Evolutionary conservation across 1,140 invertebrate genomes (phyloP).

Genomic region (Apis mellifera): Amel_HAv3.1 CM009932.2:13205001-13205500

Average conservation of each 20-base stretch:
- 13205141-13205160: constrained; percentile 51
- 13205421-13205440: not conserved
- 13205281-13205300: not conserved
- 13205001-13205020: constrained; percentile 34
- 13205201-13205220: not conserved
- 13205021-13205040: constrained; percentile 65
- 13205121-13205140: constrained; percentile 58
- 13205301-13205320: too few species aligned
- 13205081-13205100: constrained; percentile 56
- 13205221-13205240: not conserved
- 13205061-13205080: constrained; percentile 67
- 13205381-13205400: not conserved
- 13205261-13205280: constrained; percentile 2
- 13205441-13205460: not conserved
- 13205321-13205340: too few species aligned
- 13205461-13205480: not conserved
- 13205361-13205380: not conserved
- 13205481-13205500: too few species aligned
- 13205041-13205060: constrained; percentile 73
- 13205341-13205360: not conserved
- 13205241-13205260: constrained; percentile 18
- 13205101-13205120: constrained; percentile 63
- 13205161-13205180: constrained; percentile 56
- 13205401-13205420: not conserved
- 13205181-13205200: constrained; percentile 43